These are phyloP conservation scores for Plagodis dolabraria DNA, from an alignment of 2,888 invertebrate genomes.

Conservation along the genomic window DNA sequence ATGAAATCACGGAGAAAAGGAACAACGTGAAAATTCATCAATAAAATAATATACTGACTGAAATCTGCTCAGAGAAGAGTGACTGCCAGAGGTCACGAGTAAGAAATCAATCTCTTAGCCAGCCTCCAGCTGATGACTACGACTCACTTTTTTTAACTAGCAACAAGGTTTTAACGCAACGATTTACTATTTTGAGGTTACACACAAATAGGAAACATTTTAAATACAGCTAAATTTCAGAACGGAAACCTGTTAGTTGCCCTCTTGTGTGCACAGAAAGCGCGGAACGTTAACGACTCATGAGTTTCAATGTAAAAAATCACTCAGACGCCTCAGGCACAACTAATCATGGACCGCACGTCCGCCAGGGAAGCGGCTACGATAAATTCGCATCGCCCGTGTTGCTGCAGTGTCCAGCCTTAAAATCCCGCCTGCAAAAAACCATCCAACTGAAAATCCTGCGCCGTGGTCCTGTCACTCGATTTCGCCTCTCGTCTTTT, in stretches of 20 bases:
- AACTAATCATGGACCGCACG: constrained; percentile 75
- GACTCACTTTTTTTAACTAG: no score
- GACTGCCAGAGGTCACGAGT: no score
- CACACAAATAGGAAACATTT: constrained; percentile 9
- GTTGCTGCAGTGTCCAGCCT: constrained; percentile 68
- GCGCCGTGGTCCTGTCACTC: constrained; percentile 80
- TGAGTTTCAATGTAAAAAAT: constrained; percentile 50
- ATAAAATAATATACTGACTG: no score
- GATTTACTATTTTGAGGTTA: background rate
- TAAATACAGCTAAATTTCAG: no score
- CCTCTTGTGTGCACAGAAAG: constrained; percentile 3
- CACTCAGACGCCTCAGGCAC: constrained; percentile 55
- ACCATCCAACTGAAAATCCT: constrained; percentile 79
- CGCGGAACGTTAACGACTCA: constrained; percentile 16
- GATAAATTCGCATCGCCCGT: constrained; percentile 75
- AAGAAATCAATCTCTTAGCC: no score
- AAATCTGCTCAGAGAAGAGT: no score
- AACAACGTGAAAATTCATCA: no score
- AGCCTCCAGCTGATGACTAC: no score
- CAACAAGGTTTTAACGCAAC: no score
- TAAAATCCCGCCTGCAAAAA: constrained; percentile 77
- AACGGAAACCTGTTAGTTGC: constrained; percentile 24
- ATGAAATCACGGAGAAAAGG: no score
- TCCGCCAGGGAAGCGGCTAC: constrained; percentile 57
- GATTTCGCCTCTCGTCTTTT: constrained; percentile 84